Percentiles rank a stretch among this genome's conserved stretches.
These are phyloP conservation scores for Cephus nigrinus DNA, from an alignment of 2,888 invertebrate species.

Conservation along the genomic window DNA sequence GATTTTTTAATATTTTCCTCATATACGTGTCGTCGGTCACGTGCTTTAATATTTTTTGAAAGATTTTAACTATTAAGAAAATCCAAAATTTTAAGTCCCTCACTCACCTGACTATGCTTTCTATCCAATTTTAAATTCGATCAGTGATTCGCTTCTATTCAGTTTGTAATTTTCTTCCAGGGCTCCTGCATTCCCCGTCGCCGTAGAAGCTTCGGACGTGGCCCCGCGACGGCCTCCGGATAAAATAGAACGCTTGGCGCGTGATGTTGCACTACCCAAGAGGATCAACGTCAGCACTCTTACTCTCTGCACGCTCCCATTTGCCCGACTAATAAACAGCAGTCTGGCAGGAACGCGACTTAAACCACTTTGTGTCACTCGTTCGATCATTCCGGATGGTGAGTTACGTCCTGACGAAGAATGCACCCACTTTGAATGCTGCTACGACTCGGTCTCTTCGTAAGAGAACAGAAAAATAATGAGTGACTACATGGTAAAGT, in stretches of 20 bases:
- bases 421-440: background rate
- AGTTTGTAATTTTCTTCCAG: background rate
- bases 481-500: background rate
- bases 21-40: no score
- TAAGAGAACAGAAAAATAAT: background rate
- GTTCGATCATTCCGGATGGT: background rate
- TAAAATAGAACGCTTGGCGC: conserved; percentile 3
- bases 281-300: conserved; percentile 4
- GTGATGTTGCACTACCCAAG: background rate
- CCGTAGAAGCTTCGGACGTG: background rate
- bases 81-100: background rate
- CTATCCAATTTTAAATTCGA: background rate
- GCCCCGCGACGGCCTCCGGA: background rate
- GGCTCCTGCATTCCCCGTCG: background rate
- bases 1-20: background rate
- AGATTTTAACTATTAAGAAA: background rate
- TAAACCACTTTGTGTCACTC: conserved; percentile 2
- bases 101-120: background rate
- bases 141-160: background rate
- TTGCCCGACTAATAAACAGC: conserved; percentile 3
- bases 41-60: no score
- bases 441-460: background rate
- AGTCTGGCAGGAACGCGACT: conserved; percentile 5
- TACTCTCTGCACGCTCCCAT: background rate
- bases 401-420: conserved; percentile 2